Percentiles rank a stretch among this genome's conserved stretches.
phyloP scores from a whole-genome alignment of 2,113 vertebrate species.

The Phalacrocorax carbo region DNA sequence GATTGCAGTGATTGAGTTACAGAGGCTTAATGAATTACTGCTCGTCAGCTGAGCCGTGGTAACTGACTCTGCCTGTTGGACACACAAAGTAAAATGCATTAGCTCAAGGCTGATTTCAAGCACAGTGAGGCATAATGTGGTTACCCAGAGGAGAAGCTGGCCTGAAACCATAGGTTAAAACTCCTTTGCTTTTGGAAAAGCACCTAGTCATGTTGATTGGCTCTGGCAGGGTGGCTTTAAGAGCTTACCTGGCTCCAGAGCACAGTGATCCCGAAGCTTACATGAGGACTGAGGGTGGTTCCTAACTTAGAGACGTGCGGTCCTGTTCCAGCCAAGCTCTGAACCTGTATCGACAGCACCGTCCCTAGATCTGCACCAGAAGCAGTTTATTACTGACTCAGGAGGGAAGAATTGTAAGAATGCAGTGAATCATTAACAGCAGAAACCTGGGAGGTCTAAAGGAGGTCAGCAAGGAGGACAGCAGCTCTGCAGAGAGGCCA shows the following conservation, averaged over 20 bases:
- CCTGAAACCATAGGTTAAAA: neutral
- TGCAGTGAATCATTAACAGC: neutral
- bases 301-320: accelerated
- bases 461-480: neutral
- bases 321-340: neutral
- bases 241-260: neutral
- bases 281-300: neutral
- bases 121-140: constrained; percentile 5
- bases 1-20: constrained; percentile 12
- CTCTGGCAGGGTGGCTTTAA: neutral
- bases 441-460: constrained; percentile 16
- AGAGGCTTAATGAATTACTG: constrained; percentile 40
- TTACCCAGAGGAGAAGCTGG: constrained; percentile 21
- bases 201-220: neutral
- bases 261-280: neutral
- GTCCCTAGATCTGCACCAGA: neutral
- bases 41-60: neutral
- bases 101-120: neutral
- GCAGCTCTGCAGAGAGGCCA: neutral
- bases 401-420: neutral
- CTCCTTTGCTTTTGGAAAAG: neutral
- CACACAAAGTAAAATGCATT: neutral
- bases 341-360: neutral
- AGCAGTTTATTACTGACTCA: neutral
- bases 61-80: neutral